Conservation (phyloP, 2,797 vertebrate species). For the Coendou prehensilis region DNA sequence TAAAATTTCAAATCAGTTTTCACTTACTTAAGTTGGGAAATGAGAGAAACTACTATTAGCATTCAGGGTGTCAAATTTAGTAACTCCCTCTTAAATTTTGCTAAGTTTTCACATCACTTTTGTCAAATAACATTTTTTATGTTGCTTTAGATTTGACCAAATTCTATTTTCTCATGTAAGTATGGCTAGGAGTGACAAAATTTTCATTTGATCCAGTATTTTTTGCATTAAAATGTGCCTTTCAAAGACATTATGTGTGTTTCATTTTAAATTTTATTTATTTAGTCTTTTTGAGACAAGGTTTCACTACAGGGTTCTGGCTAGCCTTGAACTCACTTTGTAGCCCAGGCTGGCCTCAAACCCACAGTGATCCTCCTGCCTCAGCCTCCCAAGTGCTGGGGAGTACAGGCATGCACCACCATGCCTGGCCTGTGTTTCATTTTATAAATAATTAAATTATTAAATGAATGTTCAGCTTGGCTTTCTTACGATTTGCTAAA, state of each 20-base stretch:
- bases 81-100: constrained; percentile 19
- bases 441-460: background rate
- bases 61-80: background rate
- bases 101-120: background rate
- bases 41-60: background rate
- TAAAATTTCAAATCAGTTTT: constrained; percentile 26
- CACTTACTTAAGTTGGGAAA: constrained; percentile 35
- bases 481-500: background rate
- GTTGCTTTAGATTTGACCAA: background rate
- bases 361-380: background rate
- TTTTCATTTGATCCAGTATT: background rate
- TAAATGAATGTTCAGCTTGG: background rate
- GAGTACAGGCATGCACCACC: background rate
- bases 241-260: constrained; percentile 3
- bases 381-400: background rate
- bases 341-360: background rate
- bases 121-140: background rate
- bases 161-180: background rate
- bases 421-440: background rate
- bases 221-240: constrained; percentile 42
- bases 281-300: background rate
- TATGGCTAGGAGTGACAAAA: background rate
- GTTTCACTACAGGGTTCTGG: background rate
- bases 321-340: background rate
- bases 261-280: constrained; percentile 14